Base-by-base conservation (phyloP, 2,113 vertebrate species). In the Murina feae region DNA sequence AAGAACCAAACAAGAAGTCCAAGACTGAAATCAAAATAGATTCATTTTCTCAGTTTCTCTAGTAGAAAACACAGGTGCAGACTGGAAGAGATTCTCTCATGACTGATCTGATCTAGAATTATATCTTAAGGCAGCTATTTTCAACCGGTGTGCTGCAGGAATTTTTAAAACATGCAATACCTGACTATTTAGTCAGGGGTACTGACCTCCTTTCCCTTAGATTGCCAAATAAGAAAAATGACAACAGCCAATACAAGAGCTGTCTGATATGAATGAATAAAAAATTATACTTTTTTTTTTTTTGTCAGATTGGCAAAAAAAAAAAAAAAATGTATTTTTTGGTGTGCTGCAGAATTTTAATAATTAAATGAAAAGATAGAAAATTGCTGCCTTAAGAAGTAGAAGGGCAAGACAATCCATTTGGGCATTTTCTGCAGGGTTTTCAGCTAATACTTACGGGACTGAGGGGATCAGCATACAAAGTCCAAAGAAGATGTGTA, bases 371-470 rank as follows among this genome's bases (percentile, higher is more conserved):
- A 68, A 68, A 35, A 68, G 66, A 9, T 68, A 35, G n/a, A 68
- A 68, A 35, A 35, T 35, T 35, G 32, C n/a, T 51, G 44, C 11
- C n/a, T 80, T 58, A 78, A 37, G 18, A 35, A 93, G 32, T 4
- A 82, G 53, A 88, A 90, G 23, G 20, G 12, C 63, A 94, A 89
- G 65, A 82, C 35, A 90, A 82, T 69, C 74, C 68, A 81, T 39
- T 17, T 9, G 28, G 75, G 32, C 53, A 88, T 84, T 93, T 81
- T 82, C 42, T 90, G 35, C 25, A 78, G 44, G 13, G 42, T 42
- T 93, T 95, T 85, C 32, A 92, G n/a, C 60, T 82, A 95, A 82
- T 69, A 96, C 35, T 89, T 44, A 93, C n/a, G 69, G 37, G n/a
- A 82, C 6, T 68, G 58, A 82, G 4, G n/a, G 60, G 23, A 60